Conservation (phyloP, 2,113 vertebrate species). For the Lamprotornis superbus region DNA sequence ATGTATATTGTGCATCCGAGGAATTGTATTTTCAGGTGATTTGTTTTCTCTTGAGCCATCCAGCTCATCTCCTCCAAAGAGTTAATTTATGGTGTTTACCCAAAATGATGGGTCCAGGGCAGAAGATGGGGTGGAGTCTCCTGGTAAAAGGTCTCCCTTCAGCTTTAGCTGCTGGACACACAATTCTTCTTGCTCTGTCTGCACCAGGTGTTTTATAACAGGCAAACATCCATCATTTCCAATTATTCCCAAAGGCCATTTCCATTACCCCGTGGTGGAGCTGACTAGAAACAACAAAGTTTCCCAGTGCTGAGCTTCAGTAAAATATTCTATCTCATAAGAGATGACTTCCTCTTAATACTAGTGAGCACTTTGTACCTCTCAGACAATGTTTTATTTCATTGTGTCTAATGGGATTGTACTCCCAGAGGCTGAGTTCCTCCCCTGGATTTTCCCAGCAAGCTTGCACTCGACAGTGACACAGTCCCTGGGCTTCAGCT, state of each 20-base stretch:
- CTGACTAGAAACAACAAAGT: constrained; percentile 1
- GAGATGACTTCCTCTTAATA: not conserved
- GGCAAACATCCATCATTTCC: constrained; percentile 20
- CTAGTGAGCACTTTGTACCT: not conserved
- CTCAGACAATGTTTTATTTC: not conserved
- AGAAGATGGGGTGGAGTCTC: not conserved
- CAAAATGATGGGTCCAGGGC: not conserved
- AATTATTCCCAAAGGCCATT: constrained; percentile 49
- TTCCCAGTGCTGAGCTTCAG: not conserved
- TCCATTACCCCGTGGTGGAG: constrained; percentile 15
- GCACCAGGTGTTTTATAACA: constrained; percentile 29
- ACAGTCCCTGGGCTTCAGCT: not conserved
- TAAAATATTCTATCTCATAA: not conserved
- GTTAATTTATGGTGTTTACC: constrained; percentile 36
- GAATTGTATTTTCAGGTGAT: not conserved
- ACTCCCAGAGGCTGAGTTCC: not conserved
- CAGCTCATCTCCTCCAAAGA: not conserved
- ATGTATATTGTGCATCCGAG: not conserved
- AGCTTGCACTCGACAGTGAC: not conserved
- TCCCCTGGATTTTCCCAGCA: not conserved
- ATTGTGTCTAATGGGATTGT: not conserved
- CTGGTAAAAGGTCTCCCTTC: not conserved
- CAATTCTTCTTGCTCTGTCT: constrained; percentile 40
- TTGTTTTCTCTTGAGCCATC: not conserved
- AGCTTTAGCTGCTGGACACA: not conserved